These are phyloP conservation scores for Haliclystus octoradiatus DNA, from an alignment of 30 jellyfish, hydroid and myxozoan genomes.

Conservation along the genomic window DNA sequence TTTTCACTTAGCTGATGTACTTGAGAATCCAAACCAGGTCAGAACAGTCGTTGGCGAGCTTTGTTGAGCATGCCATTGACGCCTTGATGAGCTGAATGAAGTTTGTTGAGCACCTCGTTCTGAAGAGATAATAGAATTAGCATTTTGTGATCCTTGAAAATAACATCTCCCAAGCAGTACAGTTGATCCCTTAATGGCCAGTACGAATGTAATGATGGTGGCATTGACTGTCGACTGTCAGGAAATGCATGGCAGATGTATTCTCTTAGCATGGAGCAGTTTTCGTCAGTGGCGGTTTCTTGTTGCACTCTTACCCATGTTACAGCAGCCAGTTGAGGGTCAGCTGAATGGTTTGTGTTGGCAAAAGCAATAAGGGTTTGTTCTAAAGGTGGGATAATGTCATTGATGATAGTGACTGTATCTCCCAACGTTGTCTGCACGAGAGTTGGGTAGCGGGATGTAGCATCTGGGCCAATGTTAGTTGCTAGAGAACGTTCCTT, in stretches of 20 bases:
- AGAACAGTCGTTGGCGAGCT: slow-evolving; percentile 31
- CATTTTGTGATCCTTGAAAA: not conserved
- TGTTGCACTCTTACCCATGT: not conserved
- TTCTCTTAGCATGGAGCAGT: not conserved
- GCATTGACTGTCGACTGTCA: not conserved
- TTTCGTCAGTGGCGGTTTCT: not conserved
- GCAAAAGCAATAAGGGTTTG: not conserved
- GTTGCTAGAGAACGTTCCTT: slow-evolving; percentile 21
- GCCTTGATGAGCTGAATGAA: slow-evolving; percentile 33
- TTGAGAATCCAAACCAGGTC: slow-evolving; percentile 43
- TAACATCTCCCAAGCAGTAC: not conserved
- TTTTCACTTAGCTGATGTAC: not conserved
- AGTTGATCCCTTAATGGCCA: not conserved
- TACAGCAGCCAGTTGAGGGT: not conserved
- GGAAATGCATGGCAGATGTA: not conserved
- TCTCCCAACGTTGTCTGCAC: no score
- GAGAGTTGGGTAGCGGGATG: slow-evolving; percentile 14
- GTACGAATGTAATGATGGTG: not conserved
- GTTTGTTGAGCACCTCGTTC: not conserved
- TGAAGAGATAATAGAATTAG: not conserved
- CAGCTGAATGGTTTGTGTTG: not conserved
- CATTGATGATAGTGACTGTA: no score
- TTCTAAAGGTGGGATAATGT: not conserved
- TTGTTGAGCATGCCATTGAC: slow-evolving; percentile 6
- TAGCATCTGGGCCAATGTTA: slow-evolving; percentile 11